Conservation (phyloP, 2,888 invertebrate species). For the Pogonocherus hispidulus region DNA sequence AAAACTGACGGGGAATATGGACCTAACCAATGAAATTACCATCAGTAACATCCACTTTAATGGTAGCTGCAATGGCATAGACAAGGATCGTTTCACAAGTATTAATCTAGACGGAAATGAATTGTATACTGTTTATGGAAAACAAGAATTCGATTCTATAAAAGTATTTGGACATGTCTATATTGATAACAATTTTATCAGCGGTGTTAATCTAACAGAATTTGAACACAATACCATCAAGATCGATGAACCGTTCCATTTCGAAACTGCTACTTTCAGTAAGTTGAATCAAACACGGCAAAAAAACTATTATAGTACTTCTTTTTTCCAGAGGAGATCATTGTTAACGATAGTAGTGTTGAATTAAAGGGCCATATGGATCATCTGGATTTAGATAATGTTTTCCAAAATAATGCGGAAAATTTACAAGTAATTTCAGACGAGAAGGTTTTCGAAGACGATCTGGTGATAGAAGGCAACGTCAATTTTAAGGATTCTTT, state of each 20-base stretch:
- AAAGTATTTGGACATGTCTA: slow-evolving; percentile 60
- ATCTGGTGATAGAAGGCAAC: slow-evolving; percentile 60
- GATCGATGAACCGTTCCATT: slow-evolving; percentile 63
- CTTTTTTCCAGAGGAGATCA: slow-evolving; percentile 52
- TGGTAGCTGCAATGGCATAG: slow-evolving; percentile 67
- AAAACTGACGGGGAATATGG: slow-evolving; percentile 43
- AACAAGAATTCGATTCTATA: slow-evolving; percentile 60
- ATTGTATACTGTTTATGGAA: slow-evolving; percentile 60
- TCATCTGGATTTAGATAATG: slow-evolving; percentile 68
- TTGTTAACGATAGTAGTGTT: slow-evolving; percentile 51
- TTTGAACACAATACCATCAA: slow-evolving; percentile 65
- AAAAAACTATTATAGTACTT: slow-evolving; percentile 11
- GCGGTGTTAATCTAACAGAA: slow-evolving; percentile 62
- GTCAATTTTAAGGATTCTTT: slow-evolving; percentile 49
- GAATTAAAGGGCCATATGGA: slow-evolving; percentile 62
- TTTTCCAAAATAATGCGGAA: slow-evolving; percentile 57
- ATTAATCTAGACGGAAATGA: slow-evolving; percentile 65
- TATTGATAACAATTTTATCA: slow-evolving; percentile 65
- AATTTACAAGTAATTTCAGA: slow-evolving; percentile 53
- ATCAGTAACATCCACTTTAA: slow-evolving; percentile 67
- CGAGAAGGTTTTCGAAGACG: slow-evolving; percentile 61
- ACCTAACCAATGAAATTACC: slow-evolving; percentile 39
- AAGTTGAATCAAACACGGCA: slow-evolving; percentile 39
- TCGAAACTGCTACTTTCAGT: slow-evolving; percentile 68
- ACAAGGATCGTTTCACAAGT: slow-evolving; percentile 64